Base-by-base conservation (phyloP, 2,888 invertebrate species). In the Agrenia bidenticulata region DNA sequence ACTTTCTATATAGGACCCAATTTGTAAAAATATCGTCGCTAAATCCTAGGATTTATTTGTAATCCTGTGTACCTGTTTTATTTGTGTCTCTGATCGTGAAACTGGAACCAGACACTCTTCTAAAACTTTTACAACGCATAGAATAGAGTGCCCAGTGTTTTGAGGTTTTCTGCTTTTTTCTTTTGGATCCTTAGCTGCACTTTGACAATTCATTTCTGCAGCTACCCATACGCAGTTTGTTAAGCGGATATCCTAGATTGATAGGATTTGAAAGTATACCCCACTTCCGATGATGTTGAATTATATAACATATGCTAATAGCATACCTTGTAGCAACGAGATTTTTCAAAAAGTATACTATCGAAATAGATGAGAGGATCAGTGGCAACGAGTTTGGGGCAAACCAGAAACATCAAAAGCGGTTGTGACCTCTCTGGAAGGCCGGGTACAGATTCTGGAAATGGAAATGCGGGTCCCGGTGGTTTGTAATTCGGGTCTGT, bases 141-240 rank as follows among this genome's bases (percentile, higher is more conserved):
- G 7, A 17, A 57, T 21, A n/a, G 56, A 39, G 19, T 57, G 19
- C 21, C 4, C 2, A 13, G 32, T 15, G 32, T 7, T n/a, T 27
- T 2, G 11, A 11, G 9, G 27, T 55, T 24, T 26, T 15, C 27
- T 45, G 4, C 19, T 15, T 45, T 45, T 45, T 15, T 45, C 19
- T 15, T 45, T 45, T 15, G 5, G 5, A 45, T 45, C n/a, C n/a
- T n/a, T n/a, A n/a, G n/a, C n/a, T n/a, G n/a, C n/a, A n/a, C n/a
- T 15, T 9, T 15, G n/a, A 15, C 26, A 7, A 21, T 19, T 21
- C 4, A 57, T 17, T 61, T 64, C 49, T 21, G 60, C 64, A 1
- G 73, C 73, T 26, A 67, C 64, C 73, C 73, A 75, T 7, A 75
- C 37, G 41, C 75, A 75, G 53, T 75, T 75, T n/a, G 75, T 75